Base-by-base conservation (phyloP, 2,113 vertebrate genomes). In the Phocoena sinus region DNA sequence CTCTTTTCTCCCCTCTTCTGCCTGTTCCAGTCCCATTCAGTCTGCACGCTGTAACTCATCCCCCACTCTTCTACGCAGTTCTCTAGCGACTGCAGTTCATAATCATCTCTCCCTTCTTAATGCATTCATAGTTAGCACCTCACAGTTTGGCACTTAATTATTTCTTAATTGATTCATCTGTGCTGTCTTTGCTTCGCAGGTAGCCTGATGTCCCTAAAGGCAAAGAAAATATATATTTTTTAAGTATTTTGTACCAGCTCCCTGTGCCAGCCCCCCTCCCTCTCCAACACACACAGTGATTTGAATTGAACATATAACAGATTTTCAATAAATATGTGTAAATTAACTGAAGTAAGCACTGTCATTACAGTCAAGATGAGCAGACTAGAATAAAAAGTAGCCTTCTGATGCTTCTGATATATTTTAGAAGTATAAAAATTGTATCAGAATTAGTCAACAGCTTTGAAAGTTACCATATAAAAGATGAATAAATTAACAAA, bases 161-260 rank as follows among this genome's bases (percentile, higher is more conserved):
- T 97, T 98, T 98, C 88, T 98, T 97, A 97, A 97, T 97, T 97
- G 97, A 97, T 88, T 97, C 96, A 85, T 97, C 91, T 85, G 60
- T 85, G 92, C 88, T 96, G 36, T 96, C 97, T 97, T 97, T 91
- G 38, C 63, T 97, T 97, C 81, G 56, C 91, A 97, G 93, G 83
- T 92, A 97, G 47, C 77, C 71, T 95, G 81, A 79, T 31, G 6
- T 94, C 97, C 95, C 97, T 93, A 68, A 62, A 93, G 96, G 77
- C 86, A 96, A 91, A 92, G 50, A 91, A 77, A 82, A 44, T 25
- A 62, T 53, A 76, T 58, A 44, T 56, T 21, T 95, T 25, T 97
- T 87, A 90, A 89, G 2, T 89, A 95, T 92, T 67, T 96, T 83
- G 50, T 94, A 50, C 60, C 67, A 81, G 68, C 62, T 93, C 50